Evolutionary conservation across 2,888 invertebrate species (phyloP), one percentile per base, ranked within the genome.

Genomic region (Catocala fraxini): DNA sequence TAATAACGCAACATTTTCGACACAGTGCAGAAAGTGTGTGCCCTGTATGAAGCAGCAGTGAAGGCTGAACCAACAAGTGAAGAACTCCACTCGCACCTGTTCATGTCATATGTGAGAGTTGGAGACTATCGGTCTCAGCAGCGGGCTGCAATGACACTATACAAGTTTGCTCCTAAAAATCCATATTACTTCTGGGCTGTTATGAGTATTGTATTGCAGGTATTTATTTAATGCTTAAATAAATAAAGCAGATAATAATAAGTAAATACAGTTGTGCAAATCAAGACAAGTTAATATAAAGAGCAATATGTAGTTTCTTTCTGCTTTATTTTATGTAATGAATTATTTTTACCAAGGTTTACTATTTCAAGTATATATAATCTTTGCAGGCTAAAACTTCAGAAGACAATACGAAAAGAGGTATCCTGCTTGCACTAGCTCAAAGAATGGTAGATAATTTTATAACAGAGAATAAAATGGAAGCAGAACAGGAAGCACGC

Each of bases 141-240:
- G 83, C 96, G 97, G 69, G 96, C 97, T 0, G 99, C 99, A 0
- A 96, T 99, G 95, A 96, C 96, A 10, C 94, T 99, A 42, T 99
- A 98, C 91, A 99, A 98, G 94, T 94, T 98, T 59, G 97, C 97
- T 80, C 97, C 98, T 3, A 99, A 99, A 88, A 98, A 98, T 88
- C 99, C 99, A 0, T 99, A 99, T 87, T 99, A 99, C 87, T 99
- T 98, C 88, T 99, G 99, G 99, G 98, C 98, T 15, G 97, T 99
- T 9, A 99, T 99, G 98, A 99, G 99, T 86, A 96, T 98, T 75
- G 97, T 99, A 25, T 96, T 99, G 94, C 99, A 99, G 96, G 98
- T 98, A 79, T 41, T 25, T 35, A 43, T 25, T 35, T 43, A 1
- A 15, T 45, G 39, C 39, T 39, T 3, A 25, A 25, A 25, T 25